Evolutionary conservation across 1,140 invertebrate genomes (phyloP).

Genomic region (Augochlora pura): DNA sequence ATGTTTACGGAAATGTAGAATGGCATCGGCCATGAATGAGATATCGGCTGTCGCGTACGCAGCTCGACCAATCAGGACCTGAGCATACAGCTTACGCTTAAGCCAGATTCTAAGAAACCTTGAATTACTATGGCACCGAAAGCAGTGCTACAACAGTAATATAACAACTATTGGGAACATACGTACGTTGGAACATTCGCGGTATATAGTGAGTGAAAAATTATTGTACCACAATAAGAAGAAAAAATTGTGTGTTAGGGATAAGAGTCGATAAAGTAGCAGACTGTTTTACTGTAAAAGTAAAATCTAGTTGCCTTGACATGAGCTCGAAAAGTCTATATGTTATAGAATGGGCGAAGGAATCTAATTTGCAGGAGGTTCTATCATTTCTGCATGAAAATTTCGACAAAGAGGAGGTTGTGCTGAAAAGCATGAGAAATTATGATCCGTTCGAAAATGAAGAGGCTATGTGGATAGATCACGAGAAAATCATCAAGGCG

Average conservation of each 20-base stretch:
- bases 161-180: neutral
- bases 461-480: slow-evolving; percentile 15
- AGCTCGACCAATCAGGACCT: neutral
- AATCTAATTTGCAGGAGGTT: neutral
- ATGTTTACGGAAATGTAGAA: neutral
- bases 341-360: neutral
- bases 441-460: neutral
- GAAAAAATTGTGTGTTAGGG: neutral
- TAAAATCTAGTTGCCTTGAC: neutral
- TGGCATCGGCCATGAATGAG: neutral
- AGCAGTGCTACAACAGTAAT: too few species aligned
- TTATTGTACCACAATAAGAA: neutral
- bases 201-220: neutral
- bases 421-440: neutral
- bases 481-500: slow-evolving; percentile 8
- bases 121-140: too few species aligned
- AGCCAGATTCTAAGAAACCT: neutral
- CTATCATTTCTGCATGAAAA: slow-evolving; percentile 18
- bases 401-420: slow-evolving; percentile 25
- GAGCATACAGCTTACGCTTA: neutral
- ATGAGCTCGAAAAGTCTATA: neutral
- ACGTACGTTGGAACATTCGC: too few species aligned
- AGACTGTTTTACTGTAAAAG: neutral
- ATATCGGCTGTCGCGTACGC: too few species aligned
- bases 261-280: neutral